Base-by-base conservation (phyloP, 2,797 vertebrate species). In the Poecilia wingei region DNA sequence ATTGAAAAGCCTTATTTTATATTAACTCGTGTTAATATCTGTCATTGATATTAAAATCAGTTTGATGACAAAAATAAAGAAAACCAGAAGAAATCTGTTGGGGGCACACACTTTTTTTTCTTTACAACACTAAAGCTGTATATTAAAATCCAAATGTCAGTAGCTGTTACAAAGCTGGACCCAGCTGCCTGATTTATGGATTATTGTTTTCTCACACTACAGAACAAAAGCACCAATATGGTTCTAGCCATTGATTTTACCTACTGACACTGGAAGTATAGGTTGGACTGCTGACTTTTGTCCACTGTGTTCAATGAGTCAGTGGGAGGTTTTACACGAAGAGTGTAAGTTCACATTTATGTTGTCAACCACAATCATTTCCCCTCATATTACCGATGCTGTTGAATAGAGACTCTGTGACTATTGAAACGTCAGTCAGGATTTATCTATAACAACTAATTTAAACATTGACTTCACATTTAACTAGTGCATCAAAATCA, bases 211-310 rank as follows among this genome's bases (percentile, higher is more conserved):
- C 71, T 20, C 28, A 33, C 41, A 28, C 68, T 13, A 3, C 2
- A 45, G 41, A 6, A 72, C 47, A 51, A 72, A 72, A 51, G 71
- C 47, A 49, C 16, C 20, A 28, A 20, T 64, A 6, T 55, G 36
- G 43, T 75, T 45, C 46, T 33, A 69, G 39, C 12, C 41, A 64
- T 70, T 45, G 68, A 70, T 70, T 70, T 70, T 28, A 70, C 68
- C 25, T 70, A 45, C 0, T 70, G 68, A 70, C 45, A 70, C 13
- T n/a, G 41, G 68, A 70, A 43, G 25, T 16, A 70, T 45, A 70
- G 68, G 68, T 70, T 6, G 10, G 25, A 70, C 68, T 25, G 36
- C 36, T 68, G 66, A 41, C 64, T 7, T 70, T 70, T 70, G 22
- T 45, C 41, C 68, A 16, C 68, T 45, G 41, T 14, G 39, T 25